A percentile compares a stretch with the other conserved stretches of the same genome.
Conservation (phyloP, 2,888 invertebrate genomes). For the Sphaerophoria taeniata region DNA sequence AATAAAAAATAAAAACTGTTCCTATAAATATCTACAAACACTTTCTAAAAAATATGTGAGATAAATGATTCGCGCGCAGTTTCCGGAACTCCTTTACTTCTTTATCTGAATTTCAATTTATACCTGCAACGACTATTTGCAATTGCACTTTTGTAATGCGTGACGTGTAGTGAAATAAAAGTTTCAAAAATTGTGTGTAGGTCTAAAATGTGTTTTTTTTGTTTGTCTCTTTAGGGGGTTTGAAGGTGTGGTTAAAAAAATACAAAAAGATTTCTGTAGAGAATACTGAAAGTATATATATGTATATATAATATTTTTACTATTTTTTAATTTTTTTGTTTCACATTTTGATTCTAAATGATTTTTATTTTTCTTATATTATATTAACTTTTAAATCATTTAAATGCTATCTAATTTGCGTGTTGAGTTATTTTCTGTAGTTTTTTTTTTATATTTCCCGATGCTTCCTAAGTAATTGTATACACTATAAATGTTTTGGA, state of each 20-base stretch:
- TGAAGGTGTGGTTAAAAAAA: constrained; percentile 20
- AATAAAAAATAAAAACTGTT: constrained; percentile 38
- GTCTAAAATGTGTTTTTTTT: neutral
- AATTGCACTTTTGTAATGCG: constrained; percentile 43
- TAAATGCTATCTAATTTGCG: constrained; percentile 40
- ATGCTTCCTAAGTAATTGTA: constrained; percentile 36
- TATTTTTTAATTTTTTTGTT: neutral
- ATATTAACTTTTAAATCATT: constrained; percentile 27
- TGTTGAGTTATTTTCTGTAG: constrained; percentile 37
- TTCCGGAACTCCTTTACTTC: neutral
- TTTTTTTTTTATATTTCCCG: constrained; percentile 38
- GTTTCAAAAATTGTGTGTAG: neutral
- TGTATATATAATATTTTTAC: neutral
- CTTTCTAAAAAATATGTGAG: constrained; percentile 38
- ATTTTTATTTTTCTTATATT: constrained; percentile 19
- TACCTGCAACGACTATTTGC: neutral
- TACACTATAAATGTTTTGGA: neutral
- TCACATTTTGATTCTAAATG: constrained; percentile 23
- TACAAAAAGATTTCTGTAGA: constrained; percentile 12
- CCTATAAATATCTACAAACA: constrained; percentile 21
- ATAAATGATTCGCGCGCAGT: constrained; percentile 29
- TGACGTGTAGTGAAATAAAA: constrained; percentile 16
- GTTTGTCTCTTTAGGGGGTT: constrained; percentile 5
- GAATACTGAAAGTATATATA: constrained; percentile 21
- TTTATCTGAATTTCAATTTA: neutral